Evolutionary conservation across 2,797 vertebrate genomes (phyloP).

Genomic region (Peromyscus attwateri): DNA sequence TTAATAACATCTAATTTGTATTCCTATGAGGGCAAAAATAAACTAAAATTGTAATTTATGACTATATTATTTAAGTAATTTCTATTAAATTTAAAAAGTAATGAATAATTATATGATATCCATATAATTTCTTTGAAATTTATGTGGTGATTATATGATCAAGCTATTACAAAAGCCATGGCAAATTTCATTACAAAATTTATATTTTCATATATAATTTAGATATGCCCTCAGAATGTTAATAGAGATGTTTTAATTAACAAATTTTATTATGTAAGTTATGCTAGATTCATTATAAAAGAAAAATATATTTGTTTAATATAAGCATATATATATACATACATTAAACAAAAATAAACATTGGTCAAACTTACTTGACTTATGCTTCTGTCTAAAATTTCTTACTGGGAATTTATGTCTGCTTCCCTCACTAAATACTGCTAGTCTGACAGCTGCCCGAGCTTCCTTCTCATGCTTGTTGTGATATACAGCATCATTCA

Average conservation of each 20-base stretch:
- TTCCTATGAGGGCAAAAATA: background rate
- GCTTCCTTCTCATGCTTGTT: background rate
- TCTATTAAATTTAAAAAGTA: background rate
- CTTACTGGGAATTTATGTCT: constrained; percentile 10
- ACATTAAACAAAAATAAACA: background rate
- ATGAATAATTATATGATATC: background rate
- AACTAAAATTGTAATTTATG: background rate
- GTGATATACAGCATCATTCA: constrained; percentile 43
- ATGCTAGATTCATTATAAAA: background rate
- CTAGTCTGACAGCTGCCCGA: background rate
- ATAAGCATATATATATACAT: background rate
- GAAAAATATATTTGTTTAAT: background rate
- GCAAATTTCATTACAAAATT: background rate
- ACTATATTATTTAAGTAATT: background rate
- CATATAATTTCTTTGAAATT: background rate
- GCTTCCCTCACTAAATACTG: constrained; percentile 51
- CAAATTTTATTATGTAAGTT: background rate
- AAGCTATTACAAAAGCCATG: background rate
- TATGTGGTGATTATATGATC: background rate
- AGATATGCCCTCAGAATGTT: background rate
- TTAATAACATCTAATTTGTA: background rate
- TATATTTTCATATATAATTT: background rate
- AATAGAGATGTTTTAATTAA: background rate
- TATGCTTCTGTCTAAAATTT: constrained; percentile 57
- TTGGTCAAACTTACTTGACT: constrained; percentile 30